Base-by-base conservation (phyloP, 2,113 vertebrate genomes). In the Phasianus colchicus region DNA sequence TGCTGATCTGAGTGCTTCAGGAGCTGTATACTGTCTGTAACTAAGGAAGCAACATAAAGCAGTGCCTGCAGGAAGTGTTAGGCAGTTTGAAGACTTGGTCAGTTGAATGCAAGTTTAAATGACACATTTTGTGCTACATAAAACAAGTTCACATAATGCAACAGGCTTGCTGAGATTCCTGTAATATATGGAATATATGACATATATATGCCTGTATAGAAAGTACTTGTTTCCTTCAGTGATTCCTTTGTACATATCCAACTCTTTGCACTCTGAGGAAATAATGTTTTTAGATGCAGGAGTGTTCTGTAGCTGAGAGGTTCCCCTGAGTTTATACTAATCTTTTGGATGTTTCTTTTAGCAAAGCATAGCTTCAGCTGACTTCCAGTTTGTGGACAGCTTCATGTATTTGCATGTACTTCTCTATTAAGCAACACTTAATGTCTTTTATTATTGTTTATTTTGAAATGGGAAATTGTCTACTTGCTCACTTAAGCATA, bases 111-210 rank as follows among this genome's bases (percentile, higher is more conserved):
- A 3, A 47, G 24, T 55, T 70, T 34, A 5, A 32, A 36, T 61
- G 55, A 8, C 75, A 45, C 6, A 6, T 15, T 47, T 70, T 22
- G 67, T 2, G 4, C 54, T 58, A 8, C 54, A 6, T 2, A 7
- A 32, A 30, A 4, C 13, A 24, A 38, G 32, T 16, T 88, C 24
- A 7, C 0, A 0, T 3, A 10, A 61, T 32, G 4, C 22, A 4
- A 4, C 12, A 29, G 43, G 5, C 47, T 52, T 38, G 36, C 74
- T 43, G 42, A 61, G 38, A 24, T 15, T 48, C 17, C 55, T 34
- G 5, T 32, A 14, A 27, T 13, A 25, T 7, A 13, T 32, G 52
- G 76, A 52, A 83, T 72, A 18, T 27, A 25, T 8, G 1, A 47
- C 69, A 9, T 43, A 11, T 40, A 16, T 4, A 29, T 52, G 30